phyloP scores from a whole-genome alignment of 2,797 vertebrate species.

The Pseudochirops cupreus region DNA sequence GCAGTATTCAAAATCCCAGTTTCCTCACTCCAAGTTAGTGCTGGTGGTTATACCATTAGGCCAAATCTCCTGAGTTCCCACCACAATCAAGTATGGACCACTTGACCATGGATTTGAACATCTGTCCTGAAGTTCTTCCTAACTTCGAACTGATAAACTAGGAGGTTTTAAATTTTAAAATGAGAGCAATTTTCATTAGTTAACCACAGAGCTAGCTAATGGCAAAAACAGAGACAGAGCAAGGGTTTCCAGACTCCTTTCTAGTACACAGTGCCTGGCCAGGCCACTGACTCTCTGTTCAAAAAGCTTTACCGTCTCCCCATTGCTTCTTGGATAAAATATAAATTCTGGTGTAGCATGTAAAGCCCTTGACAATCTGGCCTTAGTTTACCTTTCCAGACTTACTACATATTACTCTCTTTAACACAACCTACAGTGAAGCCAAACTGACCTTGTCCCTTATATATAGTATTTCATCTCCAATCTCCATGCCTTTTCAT shows the following conservation, averaged over 20 bases:
- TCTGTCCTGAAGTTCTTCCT: not conserved
- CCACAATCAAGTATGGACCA: not conserved
- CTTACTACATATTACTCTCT: not conserved
- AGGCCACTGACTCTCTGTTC: not conserved
- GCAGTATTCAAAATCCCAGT: not conserved
- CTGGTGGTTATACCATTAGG: not conserved
- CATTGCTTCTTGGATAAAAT: not conserved
- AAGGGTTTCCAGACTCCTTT: not conserved
- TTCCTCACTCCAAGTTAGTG: not conserved
- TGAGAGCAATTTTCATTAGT: conserved; percentile 5
- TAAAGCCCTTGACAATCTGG: not conserved
- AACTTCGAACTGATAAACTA: not conserved
- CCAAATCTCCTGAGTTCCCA: not conserved
- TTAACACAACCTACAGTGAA: not conserved
- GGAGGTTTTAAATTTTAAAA: not conserved
- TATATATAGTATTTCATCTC: not conserved
- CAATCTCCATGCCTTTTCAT: not conserved
- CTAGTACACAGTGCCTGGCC: not conserved
- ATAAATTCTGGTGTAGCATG: not conserved
- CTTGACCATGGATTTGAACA: not conserved
- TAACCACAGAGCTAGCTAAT: not conserved
- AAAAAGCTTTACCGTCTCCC: not conserved
- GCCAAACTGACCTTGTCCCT: not conserved
- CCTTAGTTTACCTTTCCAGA: not conserved
- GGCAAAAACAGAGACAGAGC: not conserved